A percentile compares a stretch with the other conserved stretches of the same genome.
Evolutionary conservation across 1,140 invertebrate species (phyloP).

Genomic region (Laupala kohalensis): DNA sequence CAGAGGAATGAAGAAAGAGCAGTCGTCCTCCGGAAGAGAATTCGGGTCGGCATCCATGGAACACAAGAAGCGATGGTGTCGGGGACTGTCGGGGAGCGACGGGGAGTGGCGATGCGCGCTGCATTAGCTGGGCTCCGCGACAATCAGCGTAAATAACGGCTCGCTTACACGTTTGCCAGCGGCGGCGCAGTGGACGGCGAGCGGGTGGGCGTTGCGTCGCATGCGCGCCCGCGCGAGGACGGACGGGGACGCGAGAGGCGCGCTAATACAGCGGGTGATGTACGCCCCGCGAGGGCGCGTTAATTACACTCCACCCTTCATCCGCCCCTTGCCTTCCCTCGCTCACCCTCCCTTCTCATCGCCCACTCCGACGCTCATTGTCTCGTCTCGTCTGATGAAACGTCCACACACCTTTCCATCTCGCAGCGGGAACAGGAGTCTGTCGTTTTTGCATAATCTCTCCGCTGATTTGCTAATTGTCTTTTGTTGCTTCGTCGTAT

Average conservation of each 20-base stretch:
- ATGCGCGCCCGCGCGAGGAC: too few relatives aligned
- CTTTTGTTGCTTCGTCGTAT: too few relatives aligned
- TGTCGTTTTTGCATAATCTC: neutral
- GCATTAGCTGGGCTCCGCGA: neutral
- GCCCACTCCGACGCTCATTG: neutral
- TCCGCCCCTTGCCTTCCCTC: too few relatives aligned
- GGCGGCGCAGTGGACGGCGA: neutral
- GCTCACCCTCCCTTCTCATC: neutral
- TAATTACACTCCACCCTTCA: neutral
- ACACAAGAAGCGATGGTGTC: neutral
- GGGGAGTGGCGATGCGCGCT: neutral
- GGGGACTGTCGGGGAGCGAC: neutral
- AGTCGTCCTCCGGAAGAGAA: neutral
- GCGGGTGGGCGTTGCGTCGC: too few relatives aligned
- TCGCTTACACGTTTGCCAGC: neutral
- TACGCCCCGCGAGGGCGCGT: neutral
- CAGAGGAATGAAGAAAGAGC: too few relatives aligned
- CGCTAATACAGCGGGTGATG: neutral
- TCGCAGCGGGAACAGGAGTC: neutral
- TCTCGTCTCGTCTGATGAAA: neutral
- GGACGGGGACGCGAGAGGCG: too few relatives aligned
- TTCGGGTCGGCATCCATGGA: neutral
- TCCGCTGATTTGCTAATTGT: too few relatives aligned
- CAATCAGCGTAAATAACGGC: neutral
- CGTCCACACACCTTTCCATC: neutral